Evolutionary conservation across 2,888 invertebrate species (phyloP).

Genomic region (Erebia palarica): DNA sequence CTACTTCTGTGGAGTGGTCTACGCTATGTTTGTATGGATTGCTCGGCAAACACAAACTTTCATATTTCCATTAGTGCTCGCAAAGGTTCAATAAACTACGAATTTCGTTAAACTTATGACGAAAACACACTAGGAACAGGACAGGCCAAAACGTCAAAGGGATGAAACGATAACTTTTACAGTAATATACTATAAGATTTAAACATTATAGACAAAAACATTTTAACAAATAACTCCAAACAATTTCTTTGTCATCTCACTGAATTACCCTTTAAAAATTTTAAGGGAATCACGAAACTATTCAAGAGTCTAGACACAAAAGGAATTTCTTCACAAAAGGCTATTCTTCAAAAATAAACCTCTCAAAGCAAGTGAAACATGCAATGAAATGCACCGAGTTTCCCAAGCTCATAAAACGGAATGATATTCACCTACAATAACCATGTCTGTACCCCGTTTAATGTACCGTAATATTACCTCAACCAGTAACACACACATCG

Average conservation of each 20-base stretch:
- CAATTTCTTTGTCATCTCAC: not conserved
- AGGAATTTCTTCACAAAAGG: slow-evolving; percentile 21
- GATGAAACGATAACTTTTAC: too few relatives aligned
- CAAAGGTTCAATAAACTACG: slow-evolving; percentile 11
- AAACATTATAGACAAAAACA: not conserved
- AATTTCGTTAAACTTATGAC: slow-evolving; percentile 11
- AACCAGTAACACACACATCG: slow-evolving; percentile 12
- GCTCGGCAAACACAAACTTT: slow-evolving; percentile 43
- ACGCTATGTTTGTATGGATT: slow-evolving; percentile 36
- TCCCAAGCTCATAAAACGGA: slow-evolving; percentile 43
- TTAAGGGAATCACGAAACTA: not conserved
- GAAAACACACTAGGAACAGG: not conserved
- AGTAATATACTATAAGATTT: not conserved
- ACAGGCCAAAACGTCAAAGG: too few relatives aligned
- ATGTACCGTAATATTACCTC: slow-evolving; percentile 47
- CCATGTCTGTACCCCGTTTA: slow-evolving; percentile 48
- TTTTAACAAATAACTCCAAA: not conserved
- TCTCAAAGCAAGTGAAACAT: slow-evolving; percentile 25
- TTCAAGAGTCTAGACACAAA: slow-evolving; percentile 21
- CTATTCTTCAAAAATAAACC: slow-evolving; percentile 19
- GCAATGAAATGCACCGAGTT: slow-evolving; percentile 34
- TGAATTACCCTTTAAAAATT: not conserved
- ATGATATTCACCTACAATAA: slow-evolving; percentile 39
- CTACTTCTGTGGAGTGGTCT: slow-evolving; percentile 28
- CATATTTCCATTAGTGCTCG: slow-evolving; percentile 47